These are phyloP conservation scores for Cantharis rustica DNA, from an alignment of 2,888 invertebrate genomes.

Conservation along the genomic window DNA sequence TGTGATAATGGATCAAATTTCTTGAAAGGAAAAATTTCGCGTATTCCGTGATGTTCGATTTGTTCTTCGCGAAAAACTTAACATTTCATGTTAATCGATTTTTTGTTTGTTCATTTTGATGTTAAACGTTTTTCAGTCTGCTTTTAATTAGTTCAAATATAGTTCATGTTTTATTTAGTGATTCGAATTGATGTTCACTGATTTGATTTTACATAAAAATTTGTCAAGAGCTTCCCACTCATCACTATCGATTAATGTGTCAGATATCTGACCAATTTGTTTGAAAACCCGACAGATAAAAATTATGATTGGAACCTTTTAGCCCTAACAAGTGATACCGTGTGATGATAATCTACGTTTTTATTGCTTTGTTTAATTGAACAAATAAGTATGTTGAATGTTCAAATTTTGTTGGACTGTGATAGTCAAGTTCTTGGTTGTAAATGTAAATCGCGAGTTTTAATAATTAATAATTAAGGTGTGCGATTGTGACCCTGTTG, in stretches of 20 bases:
- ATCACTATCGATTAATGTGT: not conserved
- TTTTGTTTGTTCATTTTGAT: not conserved
- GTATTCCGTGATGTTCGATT: not conserved
- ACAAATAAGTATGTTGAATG: not conserved
- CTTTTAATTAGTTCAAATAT: not conserved
- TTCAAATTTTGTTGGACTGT: not conserved
- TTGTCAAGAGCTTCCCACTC: not conserved
- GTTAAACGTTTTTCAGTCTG: not conserved
- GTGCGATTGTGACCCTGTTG: not conserved
- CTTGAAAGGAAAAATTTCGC: not conserved
- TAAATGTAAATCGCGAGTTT: not conserved
- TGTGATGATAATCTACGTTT: not conserved
- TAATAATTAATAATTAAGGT: not conserved
- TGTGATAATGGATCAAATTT: not conserved
- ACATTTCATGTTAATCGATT: not conserved
- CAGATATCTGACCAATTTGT: not conserved
- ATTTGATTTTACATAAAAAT: not conserved
- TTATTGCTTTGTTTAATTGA: not conserved
- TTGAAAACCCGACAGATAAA: not conserved
- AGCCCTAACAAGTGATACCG: not conserved
- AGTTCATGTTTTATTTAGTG: not conserved
- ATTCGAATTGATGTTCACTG: not conserved
- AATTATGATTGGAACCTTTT: not conserved
- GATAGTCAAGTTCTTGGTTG: not conserved
- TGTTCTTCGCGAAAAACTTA: not conserved